Evolutionary conservation across 1,140 invertebrate species (phyloP), one percentile per base, ranked within the genome.

Genomic region (Stenopsyche tienmushanensis): DNA sequence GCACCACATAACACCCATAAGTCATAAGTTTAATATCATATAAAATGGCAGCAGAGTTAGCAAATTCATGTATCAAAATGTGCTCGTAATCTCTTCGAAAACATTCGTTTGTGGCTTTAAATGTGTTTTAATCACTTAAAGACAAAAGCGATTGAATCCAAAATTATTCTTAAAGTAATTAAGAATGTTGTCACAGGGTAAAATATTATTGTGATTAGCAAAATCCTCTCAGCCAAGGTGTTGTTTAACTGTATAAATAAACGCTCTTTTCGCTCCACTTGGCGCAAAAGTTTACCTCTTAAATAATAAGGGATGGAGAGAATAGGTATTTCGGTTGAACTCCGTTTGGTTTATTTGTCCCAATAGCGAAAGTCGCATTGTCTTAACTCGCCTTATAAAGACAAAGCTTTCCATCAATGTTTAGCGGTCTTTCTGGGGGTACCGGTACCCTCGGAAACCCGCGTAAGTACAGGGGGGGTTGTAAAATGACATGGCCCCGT

Each of bases 401-500:
- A 47, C 44, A 47, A 47, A 47, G 44, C 44, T 18, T 18, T 47
- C 44, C 44, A 47, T 47, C 44, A 47, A 47, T 47, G 44, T 47
- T 47, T 60, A 25, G 39, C 62, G 49, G 29, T 34, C 29, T 13
- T 5, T 13, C 29, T n/a, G n/a, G 29, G 29, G 5, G 29, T 34
- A 5, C 29, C 29, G 29, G 29, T 13, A 7, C 29, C 13, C 5
- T 34, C 29, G 5, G 5, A 7, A 5, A 5, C 29, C 29, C 29
- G 29, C 29, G 5, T 13, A 34, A 7, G 5, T 34, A 5, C 29
- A 5, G 13, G 23, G 49, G 26, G 18, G 49, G 62, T 63, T 50
- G 49, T 53, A 53, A 63, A 63, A 47, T 58, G 53, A 49, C 63
- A 55, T 42, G 52, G 45, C 52, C 63, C 44, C 63, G 21, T 65